Conservation (phyloP, 1,140 invertebrate species). For the Panagrolaimus sp. region DNA sequence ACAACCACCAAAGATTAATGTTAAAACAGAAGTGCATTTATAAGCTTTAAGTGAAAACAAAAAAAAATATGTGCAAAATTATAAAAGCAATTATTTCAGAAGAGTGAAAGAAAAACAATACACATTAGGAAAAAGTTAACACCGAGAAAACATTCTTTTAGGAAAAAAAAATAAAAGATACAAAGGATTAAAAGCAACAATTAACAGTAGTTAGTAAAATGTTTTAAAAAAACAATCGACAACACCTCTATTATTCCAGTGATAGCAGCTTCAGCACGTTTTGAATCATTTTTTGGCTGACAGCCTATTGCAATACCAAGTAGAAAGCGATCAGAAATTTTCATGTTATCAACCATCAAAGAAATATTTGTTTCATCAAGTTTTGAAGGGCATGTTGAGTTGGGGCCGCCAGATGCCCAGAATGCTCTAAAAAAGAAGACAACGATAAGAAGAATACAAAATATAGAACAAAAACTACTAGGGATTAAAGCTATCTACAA, state of each 20-base stretch:
- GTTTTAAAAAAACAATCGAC: neutral
- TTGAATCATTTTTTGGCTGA: slow-evolving; percentile 16
- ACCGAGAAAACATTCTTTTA: no score
- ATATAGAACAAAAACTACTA: no score
- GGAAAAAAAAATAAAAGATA: neutral
- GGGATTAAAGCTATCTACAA: no score
- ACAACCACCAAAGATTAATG: no score
- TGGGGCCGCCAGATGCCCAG: neutral
- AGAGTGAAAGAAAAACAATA: no score
- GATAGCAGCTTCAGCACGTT: slow-evolving; percentile 23
- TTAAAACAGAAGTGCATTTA: no score
- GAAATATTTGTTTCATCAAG: neutral
- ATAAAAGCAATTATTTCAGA: no score
- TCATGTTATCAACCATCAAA: neutral
- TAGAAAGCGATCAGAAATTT: slow-evolving; percentile 29
- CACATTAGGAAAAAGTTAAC: no score
- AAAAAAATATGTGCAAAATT: no score
- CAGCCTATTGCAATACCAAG: slow-evolving; percentile 51
- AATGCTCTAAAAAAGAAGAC: slow-evolving; percentile 6
- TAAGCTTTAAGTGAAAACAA: no score
- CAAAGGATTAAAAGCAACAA: neutral
- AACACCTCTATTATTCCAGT: slow-evolving; percentile 36
- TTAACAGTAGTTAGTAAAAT: no score
- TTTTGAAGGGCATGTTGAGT: neutral
- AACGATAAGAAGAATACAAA: no score